Conservation (phyloP, 2,113 vertebrate species). For the Sinosuthora webbiana region DNA sequence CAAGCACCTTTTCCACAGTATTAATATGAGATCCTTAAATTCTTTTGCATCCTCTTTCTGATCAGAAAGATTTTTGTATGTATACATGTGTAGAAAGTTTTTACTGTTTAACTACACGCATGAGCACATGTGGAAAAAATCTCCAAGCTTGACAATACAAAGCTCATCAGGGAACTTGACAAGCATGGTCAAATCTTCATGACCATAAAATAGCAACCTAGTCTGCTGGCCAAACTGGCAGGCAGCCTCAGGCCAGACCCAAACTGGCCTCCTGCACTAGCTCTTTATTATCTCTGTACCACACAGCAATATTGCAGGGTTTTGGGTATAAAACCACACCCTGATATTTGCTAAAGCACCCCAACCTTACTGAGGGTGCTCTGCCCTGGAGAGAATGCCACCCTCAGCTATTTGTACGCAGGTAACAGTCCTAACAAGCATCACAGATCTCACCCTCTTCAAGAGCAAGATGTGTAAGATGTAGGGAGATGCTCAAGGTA, state of each 20-base stretch:
- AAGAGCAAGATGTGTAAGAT: background rate
- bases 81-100: background rate
- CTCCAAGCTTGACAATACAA: background rate
- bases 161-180: background rate
- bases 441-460: background rate
- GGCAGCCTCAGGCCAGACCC: background rate
- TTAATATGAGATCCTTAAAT: background rate
- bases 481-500: background rate
- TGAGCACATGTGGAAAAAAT: fast-evolving
- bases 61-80: background rate
- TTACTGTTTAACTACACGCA: background rate
- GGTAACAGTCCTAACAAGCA: background rate
- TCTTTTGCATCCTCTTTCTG: background rate
- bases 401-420: background rate
- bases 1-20: background rate
- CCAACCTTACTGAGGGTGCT: background rate
- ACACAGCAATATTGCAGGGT: background rate
- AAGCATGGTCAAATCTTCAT: background rate
- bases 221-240: background rate
- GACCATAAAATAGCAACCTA: background rate
- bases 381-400: background rate
- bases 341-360: background rate
- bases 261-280: background rate
- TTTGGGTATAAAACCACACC: background rate
- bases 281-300: background rate